Evolutionary conservation across 2,888 invertebrate species (phyloP), one percentile per base, ranked within the genome.

Genomic region (Pheosia tremula): DNA sequence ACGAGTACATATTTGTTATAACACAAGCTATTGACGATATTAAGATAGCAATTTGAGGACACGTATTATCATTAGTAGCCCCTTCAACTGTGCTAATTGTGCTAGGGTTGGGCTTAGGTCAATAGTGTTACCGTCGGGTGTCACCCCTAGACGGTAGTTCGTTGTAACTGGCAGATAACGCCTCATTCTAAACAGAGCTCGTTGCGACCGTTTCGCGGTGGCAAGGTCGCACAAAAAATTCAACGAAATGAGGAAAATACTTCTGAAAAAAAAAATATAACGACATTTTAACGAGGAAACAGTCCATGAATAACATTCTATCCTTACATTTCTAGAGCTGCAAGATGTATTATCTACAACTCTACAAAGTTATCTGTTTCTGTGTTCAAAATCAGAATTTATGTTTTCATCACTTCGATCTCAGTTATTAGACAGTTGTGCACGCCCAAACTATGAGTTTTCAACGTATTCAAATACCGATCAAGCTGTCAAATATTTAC

Each of bases 121-220:
- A 24, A 24, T 24, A 24, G 24, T 24, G 24, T 24, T 24, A 24
- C 24, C 24, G 24, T 24, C 24, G 24, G 24, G 24, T 24, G 24
- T 24, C 24, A 24, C 24, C 24, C 24, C 24, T 24, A 24, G 24
- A 24, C 24, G 24, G 11, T n/a, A 11, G 47, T 47, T 47, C 11
- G 47, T n/a, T n/a, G n/a, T n/a, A n/a, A n/a, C n/a, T n/a, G n/a
- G n/a, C 47, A 47, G 47, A 47, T 47, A 47, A 47, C 47, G 47
- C 47, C n/a, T n/a, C n/a, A 4, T n/a, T 47, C 11, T 11, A n/a
- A 47, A 47, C 47, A 11, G 11, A 45, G 43, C 10, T 43, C 43
- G n/a, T 47, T n/a, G 47, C n/a, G n/a, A 11, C 4, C 4, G 10
- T 10, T 11, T 47, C 5, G 11, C n/a, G n/a, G 47, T n/a, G 8